Evolutionary conservation across 1,140 invertebrate species (phyloP), one percentile per base, ranked within the genome.

Genomic region (Epicauta chinensis): DNA sequence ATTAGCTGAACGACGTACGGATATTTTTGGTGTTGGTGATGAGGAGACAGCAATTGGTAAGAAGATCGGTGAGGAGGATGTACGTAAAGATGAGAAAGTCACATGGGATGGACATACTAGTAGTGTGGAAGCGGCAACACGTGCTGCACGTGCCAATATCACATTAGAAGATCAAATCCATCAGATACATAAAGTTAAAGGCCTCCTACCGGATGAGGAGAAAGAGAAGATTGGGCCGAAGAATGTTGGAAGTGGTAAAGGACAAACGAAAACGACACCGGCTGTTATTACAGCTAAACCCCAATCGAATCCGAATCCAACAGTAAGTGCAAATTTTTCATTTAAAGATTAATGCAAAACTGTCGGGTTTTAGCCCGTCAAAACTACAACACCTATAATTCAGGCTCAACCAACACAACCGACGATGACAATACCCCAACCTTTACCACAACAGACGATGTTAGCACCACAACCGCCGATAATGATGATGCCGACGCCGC

Each of bases 21-120:
- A 99, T 82, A 99, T 99, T 73, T 99, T 99, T 70, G 97, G 97
- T 78, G 88, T 93, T 49, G 97, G 96, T 55, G 91, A 93, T 65
- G 95, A 98, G 71, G 97, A 99, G 78, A 97, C 96, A 0, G 90
- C 92, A 2, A 99, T 99, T 71, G 97, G 97, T 81, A 95, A 97
- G 74, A 99, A 99, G 73, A 93, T 97, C 58, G 97, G 97, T 6
- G 94, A 98, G 71, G 95, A 98, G 65, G 94, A 88, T 71, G 86
- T 82, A 56, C 81, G 81, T 57, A 88, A 87, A 69, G 85, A 89
- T 66, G 92, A 94, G 65, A 93, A 89, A 60, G 90, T 93, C 1
- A 96, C 92, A 15, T 98, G 96, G 96, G 96, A 98, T 73, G 95
- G 95, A n/a, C 94, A 98, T 67, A 95, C 92, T 0, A 91, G 91